These are phyloP conservation scores for Panzeria rudis DNA, from an alignment of 2,888 invertebrate species.

Conservation along the genomic window DNA sequence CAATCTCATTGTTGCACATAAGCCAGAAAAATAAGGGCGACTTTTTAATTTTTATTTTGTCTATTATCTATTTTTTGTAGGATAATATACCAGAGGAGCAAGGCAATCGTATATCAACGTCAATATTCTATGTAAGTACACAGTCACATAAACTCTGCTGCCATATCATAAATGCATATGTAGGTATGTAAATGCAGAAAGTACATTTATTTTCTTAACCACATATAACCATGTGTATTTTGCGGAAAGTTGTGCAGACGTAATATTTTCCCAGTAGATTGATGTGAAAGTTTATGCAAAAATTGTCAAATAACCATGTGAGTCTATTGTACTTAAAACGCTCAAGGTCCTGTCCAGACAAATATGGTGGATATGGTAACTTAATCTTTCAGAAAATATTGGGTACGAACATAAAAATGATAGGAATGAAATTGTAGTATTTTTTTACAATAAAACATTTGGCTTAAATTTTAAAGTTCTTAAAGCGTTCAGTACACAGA, in stretches of 20 bases:
- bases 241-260: neutral
- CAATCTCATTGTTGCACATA: neutral
- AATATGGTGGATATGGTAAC: neutral
- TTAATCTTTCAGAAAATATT: neutral
- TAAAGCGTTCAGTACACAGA: too few relatives aligned
- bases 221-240: neutral
- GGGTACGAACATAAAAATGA: too few relatives aligned
- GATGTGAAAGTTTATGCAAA: conserved; percentile 15
- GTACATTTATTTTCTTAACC: neutral
- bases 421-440: too few relatives aligned
- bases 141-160: neutral
- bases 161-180: neutral
- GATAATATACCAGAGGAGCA: conserved; percentile 83
- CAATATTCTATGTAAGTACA: conserved; percentile 95
- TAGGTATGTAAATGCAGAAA: neutral
- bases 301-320: neutral
- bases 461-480: too few relatives aligned
- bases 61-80: conserved; percentile 37
- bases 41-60: conserved; percentile 9
- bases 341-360: neutral
- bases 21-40: conserved; percentile 5
- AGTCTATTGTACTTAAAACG: neutral
- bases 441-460: too few relatives aligned
- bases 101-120: conserved; percentile 98
- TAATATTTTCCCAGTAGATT: conserved; percentile 9